Conservation (phyloP, 2,888 invertebrate genomes). For the Tricholauxania praeusta region DNA sequence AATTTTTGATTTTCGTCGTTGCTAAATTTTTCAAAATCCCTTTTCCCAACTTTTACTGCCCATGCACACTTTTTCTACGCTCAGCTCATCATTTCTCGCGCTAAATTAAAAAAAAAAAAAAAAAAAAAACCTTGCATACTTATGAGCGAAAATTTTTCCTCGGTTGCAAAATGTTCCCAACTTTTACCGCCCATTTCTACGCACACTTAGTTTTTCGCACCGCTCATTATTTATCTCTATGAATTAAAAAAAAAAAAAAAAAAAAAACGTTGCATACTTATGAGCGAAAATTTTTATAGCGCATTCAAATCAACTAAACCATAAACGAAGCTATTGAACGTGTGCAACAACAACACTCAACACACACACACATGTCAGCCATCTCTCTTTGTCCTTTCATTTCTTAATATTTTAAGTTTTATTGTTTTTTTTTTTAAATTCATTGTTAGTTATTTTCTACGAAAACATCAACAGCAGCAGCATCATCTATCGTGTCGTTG, state of each 20-base stretch:
- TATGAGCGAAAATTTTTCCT: too few species aligned
- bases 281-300: neutral
- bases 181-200: too few species aligned
- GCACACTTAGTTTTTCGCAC: too few species aligned
- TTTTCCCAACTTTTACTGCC: too few species aligned
- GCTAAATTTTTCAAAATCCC: too few species aligned
- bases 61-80: too few species aligned
- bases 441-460: neutral
- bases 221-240: too few species aligned
- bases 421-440: neutral
- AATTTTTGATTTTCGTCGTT: too few species aligned
- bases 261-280: constrained; percentile 17
- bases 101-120: too few species aligned
- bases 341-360: constrained; percentile 2
- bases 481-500: neutral
- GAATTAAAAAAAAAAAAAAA: neutral
- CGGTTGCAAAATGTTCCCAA: too few species aligned
- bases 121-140: too few species aligned
- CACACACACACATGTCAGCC: neutral
- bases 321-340: constrained; percentile 24
- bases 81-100: too few species aligned
- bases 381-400: neutral
- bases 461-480: neutral
- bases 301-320: constrained; percentile 4
- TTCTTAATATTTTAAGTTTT: constrained; percentile 2